Percentiles rank a stretch among this genome's conserved stretches.
Conservation (phyloP, 2,797 vertebrate genomes). For the Galagoides demidoff region DNA sequence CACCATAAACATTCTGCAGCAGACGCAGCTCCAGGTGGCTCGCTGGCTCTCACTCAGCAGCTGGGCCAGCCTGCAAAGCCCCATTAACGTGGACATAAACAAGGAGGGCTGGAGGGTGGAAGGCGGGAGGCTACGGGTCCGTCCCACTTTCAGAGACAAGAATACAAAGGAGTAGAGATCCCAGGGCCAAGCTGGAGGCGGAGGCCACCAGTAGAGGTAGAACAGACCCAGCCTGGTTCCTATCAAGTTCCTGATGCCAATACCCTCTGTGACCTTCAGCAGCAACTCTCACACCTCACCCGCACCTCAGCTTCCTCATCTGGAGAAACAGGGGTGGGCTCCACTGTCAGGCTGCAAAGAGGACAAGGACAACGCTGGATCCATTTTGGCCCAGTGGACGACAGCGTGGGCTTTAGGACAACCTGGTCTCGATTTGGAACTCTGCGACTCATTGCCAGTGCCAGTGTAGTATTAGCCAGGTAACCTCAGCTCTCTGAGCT, state of each 20-base stretch:
- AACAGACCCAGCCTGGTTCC: neutral
- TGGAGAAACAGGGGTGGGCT: neutral
- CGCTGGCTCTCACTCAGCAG: constrained; percentile 62
- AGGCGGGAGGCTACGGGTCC: neutral
- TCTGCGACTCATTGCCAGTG: neutral
- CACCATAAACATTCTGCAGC: constrained; percentile 80
- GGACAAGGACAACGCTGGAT: neutral
- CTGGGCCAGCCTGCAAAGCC: constrained; percentile 71
- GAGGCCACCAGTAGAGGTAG: neutral
- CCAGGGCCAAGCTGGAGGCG: neutral
- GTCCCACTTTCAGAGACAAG: constrained; percentile 50
- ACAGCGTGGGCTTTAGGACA: neutral
- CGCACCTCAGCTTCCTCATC: constrained; percentile 44
- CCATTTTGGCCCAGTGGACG: neutral
- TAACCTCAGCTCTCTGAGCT: neutral
- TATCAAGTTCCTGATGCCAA: neutral
- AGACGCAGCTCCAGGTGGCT: constrained; percentile 79
- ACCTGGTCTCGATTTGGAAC: neutral
- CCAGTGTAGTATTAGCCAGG: neutral
- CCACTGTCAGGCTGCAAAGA: neutral
- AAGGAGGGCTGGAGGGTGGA: constrained; percentile 56
- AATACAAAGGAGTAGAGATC: constrained; percentile 20
- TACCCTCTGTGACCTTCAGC: rapidly evolving
- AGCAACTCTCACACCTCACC: neutral
- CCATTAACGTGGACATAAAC: constrained; percentile 76